These are phyloP conservation scores for Ginglymostoma cirratum DNA, from an alignment of 2,113 vertebrate genomes.

Conservation along the genomic window DNA sequence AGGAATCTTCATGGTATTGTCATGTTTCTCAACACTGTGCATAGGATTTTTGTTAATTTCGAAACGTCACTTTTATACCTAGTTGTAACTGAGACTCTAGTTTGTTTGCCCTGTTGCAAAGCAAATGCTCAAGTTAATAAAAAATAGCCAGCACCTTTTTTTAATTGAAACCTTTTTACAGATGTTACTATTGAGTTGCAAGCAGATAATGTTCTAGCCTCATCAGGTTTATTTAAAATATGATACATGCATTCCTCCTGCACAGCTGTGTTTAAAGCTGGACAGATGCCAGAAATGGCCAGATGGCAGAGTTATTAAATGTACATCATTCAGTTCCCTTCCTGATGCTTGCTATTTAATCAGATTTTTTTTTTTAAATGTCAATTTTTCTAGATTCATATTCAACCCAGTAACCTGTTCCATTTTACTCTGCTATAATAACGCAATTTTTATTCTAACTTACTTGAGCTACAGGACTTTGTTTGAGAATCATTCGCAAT, in stretches of 20 bases:
- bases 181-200: background rate
- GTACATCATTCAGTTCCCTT: constrained; percentile 71
- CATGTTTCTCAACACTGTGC: background rate
- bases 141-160: background rate
- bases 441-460: background rate
- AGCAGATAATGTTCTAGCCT: background rate
- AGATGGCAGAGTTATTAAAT: constrained; percentile 79
- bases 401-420: constrained; percentile 51
- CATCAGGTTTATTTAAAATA: background rate
- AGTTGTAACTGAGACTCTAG: background rate
- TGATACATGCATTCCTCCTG: constrained; percentile 42
- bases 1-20: background rate
- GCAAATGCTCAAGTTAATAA: background rate
- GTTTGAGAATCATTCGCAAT: background rate
- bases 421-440: no score
- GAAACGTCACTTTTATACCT: background rate
- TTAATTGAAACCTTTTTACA: background rate
- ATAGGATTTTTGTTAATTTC: background rate
- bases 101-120: background rate
- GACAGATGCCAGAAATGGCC: constrained; percentile 72
- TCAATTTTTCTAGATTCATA: constrained; percentile 67
- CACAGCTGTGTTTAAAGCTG: constrained; percentile 76
- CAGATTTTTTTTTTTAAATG: constrained; percentile 68
- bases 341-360: constrained; percentile 75
- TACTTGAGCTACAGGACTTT: background rate